These are phyloP conservation scores for Taphrorychus bicolor DNA, from an alignment of 2,888 invertebrate species.

Conservation along the genomic window DNA sequence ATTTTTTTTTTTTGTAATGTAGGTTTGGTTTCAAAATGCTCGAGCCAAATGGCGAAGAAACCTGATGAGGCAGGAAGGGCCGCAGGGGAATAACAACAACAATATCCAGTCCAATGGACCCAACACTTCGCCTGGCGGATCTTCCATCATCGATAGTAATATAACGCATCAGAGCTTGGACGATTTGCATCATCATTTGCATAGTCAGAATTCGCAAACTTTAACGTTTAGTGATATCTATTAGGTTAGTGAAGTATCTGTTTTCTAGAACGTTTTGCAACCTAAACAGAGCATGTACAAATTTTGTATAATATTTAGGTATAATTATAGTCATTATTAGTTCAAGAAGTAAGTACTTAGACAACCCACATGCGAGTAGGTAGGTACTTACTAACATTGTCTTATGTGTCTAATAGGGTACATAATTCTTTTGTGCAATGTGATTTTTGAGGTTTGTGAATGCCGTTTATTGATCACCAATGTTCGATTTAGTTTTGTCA, in stretches of 20 bases:
- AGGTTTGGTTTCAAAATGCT: constrained; percentile 99
- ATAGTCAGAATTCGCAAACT: constrained; percentile 59
- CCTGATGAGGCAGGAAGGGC: constrained; percentile 83
- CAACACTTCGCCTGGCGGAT: constrained; percentile 54
- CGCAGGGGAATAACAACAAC: constrained; percentile 48
- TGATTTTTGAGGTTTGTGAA: background rate
- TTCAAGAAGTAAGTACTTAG: background rate
- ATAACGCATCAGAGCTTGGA: constrained; percentile 63
- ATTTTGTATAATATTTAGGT: background rate
- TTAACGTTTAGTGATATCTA: constrained; percentile 59
- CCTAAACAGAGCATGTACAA: background rate
- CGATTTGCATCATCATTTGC: constrained; percentile 64
- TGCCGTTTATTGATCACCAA: background rate
- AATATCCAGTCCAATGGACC: constrained; percentile 50
- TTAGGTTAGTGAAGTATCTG: no score
- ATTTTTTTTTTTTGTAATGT: constrained; percentile 34
- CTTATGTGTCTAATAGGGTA: no score
- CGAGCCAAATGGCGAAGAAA: constrained; percentile 97
- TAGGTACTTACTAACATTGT: no score
- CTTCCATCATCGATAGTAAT: constrained; percentile 61
- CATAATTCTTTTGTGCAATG: background rate
- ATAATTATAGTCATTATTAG: background rate
- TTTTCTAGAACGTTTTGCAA: background rate
- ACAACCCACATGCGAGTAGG: no score
- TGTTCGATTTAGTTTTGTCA: background rate